These are phyloP conservation scores for Micrastur ruficollis DNA, from an alignment of 2,797 vertebrate species.

Conservation along the genomic window DNA sequence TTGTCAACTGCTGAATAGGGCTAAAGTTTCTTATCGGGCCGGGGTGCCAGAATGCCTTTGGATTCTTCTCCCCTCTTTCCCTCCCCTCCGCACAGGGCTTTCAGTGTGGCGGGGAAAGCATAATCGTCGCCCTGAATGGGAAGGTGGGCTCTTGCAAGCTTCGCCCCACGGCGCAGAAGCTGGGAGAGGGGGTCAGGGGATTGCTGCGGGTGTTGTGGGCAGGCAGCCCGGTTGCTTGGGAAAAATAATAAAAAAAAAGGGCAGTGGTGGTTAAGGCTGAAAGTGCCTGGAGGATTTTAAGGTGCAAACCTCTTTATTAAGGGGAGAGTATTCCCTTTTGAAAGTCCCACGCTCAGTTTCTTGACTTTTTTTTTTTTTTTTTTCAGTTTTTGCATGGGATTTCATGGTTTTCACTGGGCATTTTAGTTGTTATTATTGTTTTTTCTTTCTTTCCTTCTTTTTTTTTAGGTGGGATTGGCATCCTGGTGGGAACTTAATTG, in stretches of 20 bases:
- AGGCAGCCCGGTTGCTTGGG: background rate
- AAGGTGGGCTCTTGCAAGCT: slow-evolving; percentile 73
- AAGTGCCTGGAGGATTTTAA: background rate
- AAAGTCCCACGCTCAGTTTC: background rate
- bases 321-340: background rate
- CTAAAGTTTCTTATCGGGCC: slow-evolving; percentile 83
- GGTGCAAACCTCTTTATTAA: background rate
- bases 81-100: slow-evolving; percentile 73
- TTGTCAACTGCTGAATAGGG: slow-evolving; percentile 90
- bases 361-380: background rate
- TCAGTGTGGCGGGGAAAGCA: slow-evolving; percentile 65
- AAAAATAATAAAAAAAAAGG: background rate
- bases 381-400: background rate
- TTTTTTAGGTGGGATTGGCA: background rate
- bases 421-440: background rate
- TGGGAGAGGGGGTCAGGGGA: background rate
- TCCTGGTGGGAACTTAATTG: background rate
- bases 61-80: slow-evolving; percentile 76
- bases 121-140: slow-evolving; percentile 80
- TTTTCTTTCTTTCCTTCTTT: background rate
- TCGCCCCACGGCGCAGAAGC: rapidly evolving
- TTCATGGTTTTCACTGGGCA: background rate
- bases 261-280: background rate
- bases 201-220: background rate
- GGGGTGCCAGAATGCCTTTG: slow-evolving; percentile 85